phyloP scores from a whole-genome alignment of 35 echinoderm and acorn worm genomes.

The Heliocidaris erythrogramma region DNA sequence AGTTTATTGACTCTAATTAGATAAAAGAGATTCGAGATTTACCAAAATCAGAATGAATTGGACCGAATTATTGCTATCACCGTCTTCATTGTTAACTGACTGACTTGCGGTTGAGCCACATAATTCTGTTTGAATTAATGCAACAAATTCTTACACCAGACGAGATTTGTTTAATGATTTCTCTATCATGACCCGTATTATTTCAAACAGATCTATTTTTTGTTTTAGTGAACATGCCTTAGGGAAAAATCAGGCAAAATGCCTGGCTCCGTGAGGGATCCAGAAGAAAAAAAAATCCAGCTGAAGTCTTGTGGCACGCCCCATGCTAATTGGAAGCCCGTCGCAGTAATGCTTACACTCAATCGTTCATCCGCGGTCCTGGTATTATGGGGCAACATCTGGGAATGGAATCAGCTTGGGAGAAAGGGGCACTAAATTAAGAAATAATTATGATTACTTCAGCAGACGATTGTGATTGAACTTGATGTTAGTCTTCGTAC shows the following conservation, averaged over 20 bases:
- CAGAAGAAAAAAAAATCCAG: not conserved
- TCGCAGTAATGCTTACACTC: not conserved
- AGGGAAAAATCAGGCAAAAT: not conserved
- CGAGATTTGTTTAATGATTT: too few relatives aligned
- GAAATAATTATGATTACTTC: conserved; percentile 13
- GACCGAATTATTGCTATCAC: too few relatives aligned
- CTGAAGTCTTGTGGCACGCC: not conserved
- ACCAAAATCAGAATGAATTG: too few relatives aligned
- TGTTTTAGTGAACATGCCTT: not conserved
- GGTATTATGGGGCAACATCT: not conserved
- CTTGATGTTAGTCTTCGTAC: not conserved
- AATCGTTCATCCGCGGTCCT: not conserved
- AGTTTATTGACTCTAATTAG: too few relatives aligned
- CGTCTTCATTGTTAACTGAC: too few relatives aligned
- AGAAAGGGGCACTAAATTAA: not conserved
- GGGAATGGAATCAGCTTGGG: not conserved
- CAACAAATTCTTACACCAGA: not conserved
- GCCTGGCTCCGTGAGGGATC: not conserved
- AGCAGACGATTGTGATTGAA: not conserved
- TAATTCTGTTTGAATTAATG: not conserved
- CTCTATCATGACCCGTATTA: too few relatives aligned
- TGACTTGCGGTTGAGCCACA: too few relatives aligned
- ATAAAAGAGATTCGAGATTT: too few relatives aligned
- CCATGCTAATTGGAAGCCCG: conserved; percentile 3
- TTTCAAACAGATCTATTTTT: too few relatives aligned